Evolutionary conservation across 2,797 vertebrate genomes (phyloP), one percentile per base, ranked within the genome.

Genomic region (Molossus molossus): DNA sequence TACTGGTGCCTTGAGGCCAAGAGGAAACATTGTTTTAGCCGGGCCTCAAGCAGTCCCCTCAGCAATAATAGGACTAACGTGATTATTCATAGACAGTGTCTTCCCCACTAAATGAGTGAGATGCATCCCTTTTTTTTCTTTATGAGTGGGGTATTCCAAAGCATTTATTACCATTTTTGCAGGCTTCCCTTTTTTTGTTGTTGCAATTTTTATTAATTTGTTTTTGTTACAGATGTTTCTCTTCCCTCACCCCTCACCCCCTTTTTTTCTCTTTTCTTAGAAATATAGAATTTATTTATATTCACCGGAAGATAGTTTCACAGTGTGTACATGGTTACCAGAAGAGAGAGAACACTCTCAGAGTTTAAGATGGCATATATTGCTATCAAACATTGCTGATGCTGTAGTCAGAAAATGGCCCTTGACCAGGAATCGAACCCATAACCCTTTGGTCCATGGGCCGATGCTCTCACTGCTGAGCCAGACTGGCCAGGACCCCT

Each of bases 281-380:
- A 98, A 98, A 98, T 98, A 98, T 98, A 98, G 97, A 98, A 98
- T 98, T 98, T 98, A 98, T 99, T 98, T 98, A 79, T 97, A 83
- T 97, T 98, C 97, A 98, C 96, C 91, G 55, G 98, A 97, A 98
- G 93, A 98, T 92, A 97, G 94, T 97, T 90, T 73, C 95, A 97
- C 97, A 95, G 94, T 97, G 91, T 95, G 73, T 80, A 95, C 81
- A 93, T 21, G 58, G 88, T 79, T 65, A 87, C 65, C 84, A 70
- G 92, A 84, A 94, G 75, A 96, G 57, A 86, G 6, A 45, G 6
- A 86, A 95, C 3, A 89, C 90, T 87, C 94, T 62, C 84, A 10
- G 50, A 65, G 80, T 84, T 88, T 25, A 86, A 53, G 5, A 79
- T 3, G 85, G 72, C 17, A 50, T 33, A 79, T 95, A 88, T 81